These are phyloP conservation scores for Drosophila macrospina DNA, from an alignment of 2,888 invertebrate species.

Conservation along the genomic window DNA sequence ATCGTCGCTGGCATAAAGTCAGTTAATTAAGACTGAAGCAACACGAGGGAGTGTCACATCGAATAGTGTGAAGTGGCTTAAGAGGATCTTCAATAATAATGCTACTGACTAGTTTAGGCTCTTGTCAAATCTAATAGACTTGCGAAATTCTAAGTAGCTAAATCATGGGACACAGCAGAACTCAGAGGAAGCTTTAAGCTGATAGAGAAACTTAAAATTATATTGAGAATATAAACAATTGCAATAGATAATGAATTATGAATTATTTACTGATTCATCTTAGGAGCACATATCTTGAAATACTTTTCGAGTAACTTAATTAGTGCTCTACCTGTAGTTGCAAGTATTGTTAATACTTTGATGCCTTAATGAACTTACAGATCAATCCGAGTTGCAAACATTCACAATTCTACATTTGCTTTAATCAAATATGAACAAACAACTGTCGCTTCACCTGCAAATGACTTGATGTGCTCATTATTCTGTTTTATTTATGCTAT, in stretches of 20 bases:
- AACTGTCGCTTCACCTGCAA: background rate
- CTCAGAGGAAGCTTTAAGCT: too few relatives aligned
- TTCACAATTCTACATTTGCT: conserved; percentile 8
- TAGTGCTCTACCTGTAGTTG: background rate
- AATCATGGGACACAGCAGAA: too few relatives aligned
- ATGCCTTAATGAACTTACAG: background rate
- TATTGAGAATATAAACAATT: too few relatives aligned
- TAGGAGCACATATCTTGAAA: too few relatives aligned
- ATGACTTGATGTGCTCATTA: conserved; percentile 5
- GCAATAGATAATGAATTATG: too few relatives aligned
- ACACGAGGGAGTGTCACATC: background rate
- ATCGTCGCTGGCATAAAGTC: conserved; percentile 13
- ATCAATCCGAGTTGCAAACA: background rate
- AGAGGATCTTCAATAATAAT: background rate
- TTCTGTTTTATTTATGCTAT: background rate
- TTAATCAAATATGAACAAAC: conserved; percentile 36
- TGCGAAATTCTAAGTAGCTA: too few relatives aligned
- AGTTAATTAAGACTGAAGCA: conserved; percentile 50
- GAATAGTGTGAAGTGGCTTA: conserved; percentile 3
- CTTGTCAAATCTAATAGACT: too few relatives aligned
- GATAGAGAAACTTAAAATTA: too few relatives aligned
- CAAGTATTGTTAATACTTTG: background rate
- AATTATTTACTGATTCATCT: too few relatives aligned
- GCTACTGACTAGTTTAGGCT: background rate
- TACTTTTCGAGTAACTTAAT: too few relatives aligned